Base-by-base conservation (phyloP, 1,140 invertebrate genomes). In the Paramacrobiotus metropolitanus region DNA sequence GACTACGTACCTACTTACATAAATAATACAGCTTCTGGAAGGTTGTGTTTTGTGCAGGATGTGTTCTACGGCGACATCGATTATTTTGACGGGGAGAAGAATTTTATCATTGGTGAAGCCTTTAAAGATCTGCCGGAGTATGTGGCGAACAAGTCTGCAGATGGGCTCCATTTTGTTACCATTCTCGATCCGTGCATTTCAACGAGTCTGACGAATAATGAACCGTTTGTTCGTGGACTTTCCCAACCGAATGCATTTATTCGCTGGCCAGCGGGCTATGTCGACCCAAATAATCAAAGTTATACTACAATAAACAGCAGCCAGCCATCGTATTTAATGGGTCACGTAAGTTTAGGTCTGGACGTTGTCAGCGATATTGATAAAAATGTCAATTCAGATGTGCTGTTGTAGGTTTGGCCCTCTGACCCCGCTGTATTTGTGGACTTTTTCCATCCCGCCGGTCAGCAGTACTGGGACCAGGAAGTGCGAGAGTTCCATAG, bases 1-100 rank as follows among this genome's bases (percentile, higher is more conserved):
- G n/a, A n/a, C n/a, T n/a, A n/a, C n/a, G n/a, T n/a, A n/a, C n/a
- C n/a, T n/a, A n/a, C n/a, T 9, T 40, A 40, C 34, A 40, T 40
- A 40, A 40, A 9, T 40, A 9, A 9, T 9, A 40, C 34, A 40
- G 9, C 9, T 40, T 40, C 34, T 40, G n/a, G n/a, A n/a, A n/a
- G n/a, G n/a, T n/a, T n/a, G n/a, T n/a, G n/a, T n/a, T n/a, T n/a
- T n/a, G n/a, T n/a, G n/a, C n/a, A 40, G 31, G 68, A 70, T 61
- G 68, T 68, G 61, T 71, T 74, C 68, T 65, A 69, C 34, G 64
- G 68, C 9, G 64, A 69, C 55, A 64, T 64, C 45, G 63, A 64
- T n/a, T 72, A 70, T 65, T 72, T 69, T 2, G 64, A 63, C 24
- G 68, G n/a, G 21, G 24, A 48, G 28, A 44, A n/a, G n/a, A 21